A percentile compares a stretch with the other conserved stretches of the same genome.
These are phyloP conservation scores for Poecile montanus DNA, from an alignment of 2,797 vertebrate genomes.

Conservation along the genomic window DNA sequence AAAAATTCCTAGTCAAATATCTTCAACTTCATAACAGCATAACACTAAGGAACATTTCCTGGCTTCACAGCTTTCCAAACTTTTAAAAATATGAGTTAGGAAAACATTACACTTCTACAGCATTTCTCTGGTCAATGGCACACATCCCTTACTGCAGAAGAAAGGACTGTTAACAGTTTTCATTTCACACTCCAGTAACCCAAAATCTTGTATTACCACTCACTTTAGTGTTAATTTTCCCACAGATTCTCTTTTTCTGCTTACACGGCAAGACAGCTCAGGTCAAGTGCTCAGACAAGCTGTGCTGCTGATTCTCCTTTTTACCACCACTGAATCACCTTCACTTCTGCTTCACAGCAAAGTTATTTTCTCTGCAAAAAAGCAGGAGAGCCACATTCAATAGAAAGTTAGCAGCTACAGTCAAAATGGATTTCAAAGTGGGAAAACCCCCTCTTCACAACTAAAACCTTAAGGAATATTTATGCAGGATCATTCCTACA, in stretches of 20 bases:
- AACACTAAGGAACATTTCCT: neutral
- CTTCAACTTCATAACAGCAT: neutral
- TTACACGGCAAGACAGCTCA: conserved; percentile 44
- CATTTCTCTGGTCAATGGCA: neutral
- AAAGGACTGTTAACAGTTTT: conserved; percentile 29
- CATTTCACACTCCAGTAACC: conserved; percentile 60
- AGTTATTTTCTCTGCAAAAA: conserved; percentile 30
- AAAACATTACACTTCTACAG: neutral
- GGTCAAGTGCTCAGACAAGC: conserved; percentile 52
- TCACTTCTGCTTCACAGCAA: neutral
- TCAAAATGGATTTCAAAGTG: neutral
- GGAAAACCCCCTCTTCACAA: neutral
- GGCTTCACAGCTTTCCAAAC: neutral
- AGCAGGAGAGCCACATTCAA: neutral
- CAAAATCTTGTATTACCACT: conserved; percentile 39
- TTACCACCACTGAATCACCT: conserved; percentile 52
- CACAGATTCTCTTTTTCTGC: conserved; percentile 63
- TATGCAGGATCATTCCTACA: neutral
- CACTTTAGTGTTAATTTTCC: conserved; percentile 58
- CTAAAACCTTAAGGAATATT: neutral
- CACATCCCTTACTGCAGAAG: neutral
- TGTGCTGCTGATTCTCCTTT: conserved; percentile 53
- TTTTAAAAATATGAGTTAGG: neutral
- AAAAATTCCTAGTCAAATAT: neutral
- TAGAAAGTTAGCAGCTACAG: neutral